Evolutionary conservation across 2,797 vertebrate genomes (phyloP).

Genomic region (Dipus sagitta): DNA sequence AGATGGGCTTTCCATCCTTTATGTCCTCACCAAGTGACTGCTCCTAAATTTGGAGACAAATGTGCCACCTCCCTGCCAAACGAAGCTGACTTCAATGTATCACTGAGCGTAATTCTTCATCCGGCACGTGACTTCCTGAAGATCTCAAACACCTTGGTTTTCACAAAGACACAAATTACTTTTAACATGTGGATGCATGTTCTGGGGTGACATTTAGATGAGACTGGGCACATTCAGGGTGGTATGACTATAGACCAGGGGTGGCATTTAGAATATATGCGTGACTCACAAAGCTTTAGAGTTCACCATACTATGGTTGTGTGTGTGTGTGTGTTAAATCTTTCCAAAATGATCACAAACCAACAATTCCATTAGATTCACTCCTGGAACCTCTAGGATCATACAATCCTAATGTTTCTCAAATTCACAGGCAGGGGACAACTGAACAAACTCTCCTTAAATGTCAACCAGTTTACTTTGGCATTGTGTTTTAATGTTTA

Average conservation of each 20-base stretch:
- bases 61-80: neutral
- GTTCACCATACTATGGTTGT: neutral
- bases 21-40: neutral
- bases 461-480: constrained; percentile 46
- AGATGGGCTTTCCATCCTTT: neutral
- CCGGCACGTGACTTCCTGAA: neutral
- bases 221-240: neutral
- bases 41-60: neutral
- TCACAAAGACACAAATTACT: constrained; percentile 39
- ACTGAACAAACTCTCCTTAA: constrained; percentile 37
- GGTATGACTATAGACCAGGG: no score
- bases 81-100: constrained; percentile 2
- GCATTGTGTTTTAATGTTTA: constrained; percentile 49
- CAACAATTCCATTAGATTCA: constrained; percentile 9
- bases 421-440: neutral
- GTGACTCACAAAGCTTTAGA: neutral
- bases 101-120: constrained; percentile 15
- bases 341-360: constrained; percentile 33
- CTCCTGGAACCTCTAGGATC: neutral
- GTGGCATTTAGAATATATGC: neutral
- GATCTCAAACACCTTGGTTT: constrained; percentile 36
- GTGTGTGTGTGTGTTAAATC: neutral
- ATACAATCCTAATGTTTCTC: neutral
- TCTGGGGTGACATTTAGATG: neutral
- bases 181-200: neutral